Base-by-base conservation (phyloP, 23 tunicate species). In the Ciona savignyi region DNA sequence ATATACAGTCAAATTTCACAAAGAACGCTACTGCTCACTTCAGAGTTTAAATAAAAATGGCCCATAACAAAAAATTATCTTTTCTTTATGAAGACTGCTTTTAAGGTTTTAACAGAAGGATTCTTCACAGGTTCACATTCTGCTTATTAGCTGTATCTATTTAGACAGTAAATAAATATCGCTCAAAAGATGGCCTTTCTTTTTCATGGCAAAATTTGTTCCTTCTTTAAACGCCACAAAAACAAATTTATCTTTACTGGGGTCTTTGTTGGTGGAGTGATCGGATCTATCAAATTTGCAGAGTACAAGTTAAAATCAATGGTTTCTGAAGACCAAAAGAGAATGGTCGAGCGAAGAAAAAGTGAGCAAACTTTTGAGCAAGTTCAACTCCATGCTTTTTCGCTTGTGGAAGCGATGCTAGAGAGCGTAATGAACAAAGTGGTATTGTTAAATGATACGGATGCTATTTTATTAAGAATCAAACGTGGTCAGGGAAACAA, bases 241-340 rank as follows among this genome's bases (percentile, higher is more conserved):
- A 85, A 77, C 27, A 88, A 88, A 75, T 82, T 88, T 78, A 73
- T 88, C 25, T 88, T 88, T 68, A 77, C 81, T 34, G 96, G 96
- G 27, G 87, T 88, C 4, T 80, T 88, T 67, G 63, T 88, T 68
- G 87, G 96, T 4, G 88, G 96, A 27, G 84, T 82, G 27, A 30
- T 66, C 66, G 96, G 87, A 6, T 15, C 75, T 0, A 29, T 88
- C 21, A 88, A 88, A 62, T 82, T 70, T 71, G 83, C 83, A 1
- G 88, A 88, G 42, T 81, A 88, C 60, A 88, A 82, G 68, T 72
- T 88, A 19, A 78, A 78, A n/a, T 63, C 72, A 23, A 49, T 73
- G 51, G 42, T 88, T 27, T 30, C 23, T 3, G 70, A 88, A 33
- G 96, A 88, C 32, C 82, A 88, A 67, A 48, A 76, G 29, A 72